Base-by-base conservation (phyloP, 1,140 invertebrate genomes). In the Aphelinus certus region DNA sequence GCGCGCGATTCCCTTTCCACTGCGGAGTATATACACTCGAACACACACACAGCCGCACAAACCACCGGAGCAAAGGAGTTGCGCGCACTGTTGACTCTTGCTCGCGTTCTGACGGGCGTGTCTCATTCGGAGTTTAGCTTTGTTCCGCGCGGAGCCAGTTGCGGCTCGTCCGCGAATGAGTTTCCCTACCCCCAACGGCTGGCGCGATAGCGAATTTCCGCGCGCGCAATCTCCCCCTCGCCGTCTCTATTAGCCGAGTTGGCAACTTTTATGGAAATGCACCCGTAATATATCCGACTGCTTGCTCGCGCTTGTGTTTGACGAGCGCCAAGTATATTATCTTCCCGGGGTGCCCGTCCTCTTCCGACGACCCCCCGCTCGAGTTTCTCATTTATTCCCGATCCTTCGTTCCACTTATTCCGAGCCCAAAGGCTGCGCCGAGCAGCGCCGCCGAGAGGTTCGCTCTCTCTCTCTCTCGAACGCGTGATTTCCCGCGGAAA, bases 241-340 rank as follows among this genome's bases (percentile, higher is more conserved):
- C 56, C 10, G 47, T 60, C 46, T 73, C 51, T 73, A 72, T 58
- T 76, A 61, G 75, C 71, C 75, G 61, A 79, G 74, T 79, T 78
- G 83, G 82, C 82, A 87, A 87, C 86, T 88, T 88, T 88, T 86
- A 88, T 88, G 85, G 86, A 88, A 85, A 87, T 87, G 86, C 86
- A 85, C 86, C 83, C 77, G 85, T 87, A 86, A 87, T 88, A 87
- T 87, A 87, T 86, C 85, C 85, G 83, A 79, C 78, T 78, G 85
- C 84, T 86, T 86, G 86, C 86, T 88, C 82, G 82, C 84, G 86
- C 84, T 87, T 87, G 85, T 87, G 85, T 87, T 88, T 87, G 87
- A 87, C 85, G 86, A 88, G 84, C 85, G 83, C 82, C 80, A 85
- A 86, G 85, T 87, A 87, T 86, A 87, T 88, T 87, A 88, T 88